Evolutionary conservation across 2,888 invertebrate species (phyloP).

Genomic region (Microctonus aethiopoides): DNA sequence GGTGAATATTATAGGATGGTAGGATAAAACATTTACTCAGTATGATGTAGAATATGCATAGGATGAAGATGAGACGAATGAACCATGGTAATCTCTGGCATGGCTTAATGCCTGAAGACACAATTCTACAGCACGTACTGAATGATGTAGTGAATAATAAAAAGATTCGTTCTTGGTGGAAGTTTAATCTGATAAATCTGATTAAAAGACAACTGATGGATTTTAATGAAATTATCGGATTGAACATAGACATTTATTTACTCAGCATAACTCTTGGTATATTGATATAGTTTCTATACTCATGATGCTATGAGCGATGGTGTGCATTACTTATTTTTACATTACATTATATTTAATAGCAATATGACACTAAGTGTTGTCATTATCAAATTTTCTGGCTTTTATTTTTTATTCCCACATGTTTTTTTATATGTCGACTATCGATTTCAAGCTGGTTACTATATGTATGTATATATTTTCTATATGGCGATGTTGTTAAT

Average conservation of each 20-base stretch:
- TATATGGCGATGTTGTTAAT: constrained; percentile 11
- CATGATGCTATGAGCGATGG: too few species aligned
- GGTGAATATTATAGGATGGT: too few species aligned
- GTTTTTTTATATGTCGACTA: constrained; percentile 47
- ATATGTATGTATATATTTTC: too few species aligned
- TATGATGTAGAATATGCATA: neutral
- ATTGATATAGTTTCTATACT: too few species aligned
- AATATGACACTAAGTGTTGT: constrained; percentile 16
- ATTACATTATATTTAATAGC: too few species aligned
- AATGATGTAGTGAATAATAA: constrained; percentile 12
- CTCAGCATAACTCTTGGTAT: too few species aligned
- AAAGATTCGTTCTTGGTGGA: neutral
- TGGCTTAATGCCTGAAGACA: constrained; percentile 9
- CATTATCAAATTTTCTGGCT: constrained; percentile 47
- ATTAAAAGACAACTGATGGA: too few species aligned
- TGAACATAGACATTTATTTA: too few species aligned
- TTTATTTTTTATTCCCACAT: constrained; percentile 49
- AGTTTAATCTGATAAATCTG: too few species aligned
- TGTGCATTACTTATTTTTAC: too few species aligned
- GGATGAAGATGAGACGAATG: neutral
- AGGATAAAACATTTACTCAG: constrained; percentile 23
- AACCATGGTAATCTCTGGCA: constrained; percentile 12
- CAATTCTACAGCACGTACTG: too few species aligned
- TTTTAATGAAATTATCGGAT: too few species aligned
- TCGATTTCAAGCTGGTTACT: constrained; percentile 52